These are phyloP conservation scores for Hystrix cristata DNA, from an alignment of 2,113 vertebrate species.

Conservation along the genomic window DNA sequence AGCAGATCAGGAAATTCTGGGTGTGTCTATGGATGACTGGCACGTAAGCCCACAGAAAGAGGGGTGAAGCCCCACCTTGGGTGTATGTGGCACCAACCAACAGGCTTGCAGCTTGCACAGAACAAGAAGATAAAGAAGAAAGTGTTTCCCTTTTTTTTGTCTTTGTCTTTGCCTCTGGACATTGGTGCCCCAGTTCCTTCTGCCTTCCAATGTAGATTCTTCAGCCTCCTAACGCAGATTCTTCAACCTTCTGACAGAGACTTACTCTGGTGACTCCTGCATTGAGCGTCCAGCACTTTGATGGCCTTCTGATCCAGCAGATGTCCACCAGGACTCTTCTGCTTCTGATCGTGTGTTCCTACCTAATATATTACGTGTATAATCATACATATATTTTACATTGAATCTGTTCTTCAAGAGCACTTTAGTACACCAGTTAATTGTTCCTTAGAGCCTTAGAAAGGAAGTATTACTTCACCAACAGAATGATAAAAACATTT, in stretches of 20 bases:
- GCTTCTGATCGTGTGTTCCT: neutral
- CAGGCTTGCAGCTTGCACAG: neutral
- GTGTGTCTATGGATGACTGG: neutral
- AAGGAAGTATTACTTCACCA: neutral
- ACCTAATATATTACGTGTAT: neutral
- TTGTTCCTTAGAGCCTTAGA: neutral
- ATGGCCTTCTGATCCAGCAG: neutral
- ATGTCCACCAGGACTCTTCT: neutral
- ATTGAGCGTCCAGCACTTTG: neutral
- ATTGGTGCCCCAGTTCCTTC: neutral
- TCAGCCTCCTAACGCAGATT: neutral
- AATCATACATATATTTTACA: neutral
- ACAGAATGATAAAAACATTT: constrained; percentile 39
- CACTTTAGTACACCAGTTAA: neutral
- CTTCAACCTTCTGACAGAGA: neutral
- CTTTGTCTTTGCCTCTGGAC: neutral
- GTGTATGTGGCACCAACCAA: neutral
- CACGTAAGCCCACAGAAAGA: neutral
- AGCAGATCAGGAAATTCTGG: neutral
- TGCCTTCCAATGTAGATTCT: neutral
- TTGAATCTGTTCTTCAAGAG: neutral
- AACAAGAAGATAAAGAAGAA: neutral
- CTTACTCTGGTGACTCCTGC: neutral
- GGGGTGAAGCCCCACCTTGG: too few relatives aligned
- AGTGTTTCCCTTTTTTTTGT: neutral